Evolutionary conservation across 2,113 vertebrate species (phyloP).

Genomic region (Strigops habroptila): DNA sequence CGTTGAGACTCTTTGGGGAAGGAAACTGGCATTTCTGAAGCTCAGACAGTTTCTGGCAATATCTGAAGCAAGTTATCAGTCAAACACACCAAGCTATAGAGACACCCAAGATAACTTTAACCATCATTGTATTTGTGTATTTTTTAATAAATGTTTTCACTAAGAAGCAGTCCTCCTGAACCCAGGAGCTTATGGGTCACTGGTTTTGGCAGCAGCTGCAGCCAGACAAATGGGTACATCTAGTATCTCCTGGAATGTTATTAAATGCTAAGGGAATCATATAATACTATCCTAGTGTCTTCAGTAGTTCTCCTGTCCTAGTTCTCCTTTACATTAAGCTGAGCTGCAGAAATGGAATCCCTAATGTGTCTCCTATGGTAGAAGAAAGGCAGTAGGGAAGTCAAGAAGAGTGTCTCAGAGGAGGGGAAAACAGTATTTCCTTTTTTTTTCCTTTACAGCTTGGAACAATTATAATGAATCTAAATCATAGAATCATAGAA

Average conservation of each 20-base stretch:
- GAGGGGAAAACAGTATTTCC: neutral
- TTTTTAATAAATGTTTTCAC: constrained; percentile 15
- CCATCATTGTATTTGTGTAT: neutral
- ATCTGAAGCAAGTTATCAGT: neutral
- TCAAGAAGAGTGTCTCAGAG: neutral
- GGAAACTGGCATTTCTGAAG: neutral
- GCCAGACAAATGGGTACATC: neutral
- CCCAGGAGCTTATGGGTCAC: neutral
- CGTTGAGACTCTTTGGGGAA: neutral
- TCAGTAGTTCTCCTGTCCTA: neutral
- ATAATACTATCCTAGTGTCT: neutral
- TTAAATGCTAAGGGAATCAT: neutral
- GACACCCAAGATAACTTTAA: neutral
- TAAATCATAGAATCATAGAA: neutral
- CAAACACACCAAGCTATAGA: neutral
- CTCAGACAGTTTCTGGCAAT: neutral
- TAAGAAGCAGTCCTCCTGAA: neutral
- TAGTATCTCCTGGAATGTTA: neutral
- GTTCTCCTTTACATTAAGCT: neutral
- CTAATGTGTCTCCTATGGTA: neutral
- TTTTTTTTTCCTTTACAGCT: too few relatives aligned
- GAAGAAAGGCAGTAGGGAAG: neutral
- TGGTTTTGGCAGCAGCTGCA: constrained; percentile 27
- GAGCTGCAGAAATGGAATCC: neutral
- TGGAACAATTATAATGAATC: neutral